These are phyloP conservation scores for Acrobasis consociella DNA, from an alignment of 2,888 invertebrate genomes.

Conservation along the genomic window DNA sequence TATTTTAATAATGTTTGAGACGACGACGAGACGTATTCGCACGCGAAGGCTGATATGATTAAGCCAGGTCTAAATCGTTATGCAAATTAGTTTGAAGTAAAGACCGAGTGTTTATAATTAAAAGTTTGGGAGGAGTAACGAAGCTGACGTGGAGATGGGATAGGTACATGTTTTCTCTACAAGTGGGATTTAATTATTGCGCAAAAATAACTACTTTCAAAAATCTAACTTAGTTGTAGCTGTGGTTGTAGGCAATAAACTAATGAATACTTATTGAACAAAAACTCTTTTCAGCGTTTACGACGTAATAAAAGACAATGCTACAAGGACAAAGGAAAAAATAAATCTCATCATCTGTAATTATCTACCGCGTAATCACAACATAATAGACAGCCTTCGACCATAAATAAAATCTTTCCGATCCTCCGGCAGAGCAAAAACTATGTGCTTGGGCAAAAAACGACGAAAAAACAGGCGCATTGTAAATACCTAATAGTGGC, in stretches of 20 bases:
- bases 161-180: too few relatives aligned
- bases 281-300: neutral
- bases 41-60: neutral
- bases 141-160: too few relatives aligned
- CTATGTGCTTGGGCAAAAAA: constrained; percentile 50
- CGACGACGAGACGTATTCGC: too few relatives aligned
- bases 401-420: constrained; percentile 60
- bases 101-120: neutral
- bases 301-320: constrained; percentile 34
- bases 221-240: neutral
- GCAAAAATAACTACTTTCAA: too few relatives aligned
- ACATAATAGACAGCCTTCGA: constrained; percentile 63
- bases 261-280: neutral
- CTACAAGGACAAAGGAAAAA: constrained; percentile 46
- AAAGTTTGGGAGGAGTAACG: constrained; percentile 14
- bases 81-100: constrained; percentile 27
- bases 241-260: neutral
- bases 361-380: constrained; percentile 70
- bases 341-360: constrained; percentile 62
- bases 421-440: constrained; percentile 59
- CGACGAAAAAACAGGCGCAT: constrained; percentile 47
- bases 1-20: too few relatives aligned
- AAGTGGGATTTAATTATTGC: too few relatives aligned
- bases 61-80: constrained; percentile 20
- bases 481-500: constrained; percentile 65